Evolutionary conservation across 1,140 invertebrate species (phyloP).

Genomic region (Meloidogyne hapla): DNA sequence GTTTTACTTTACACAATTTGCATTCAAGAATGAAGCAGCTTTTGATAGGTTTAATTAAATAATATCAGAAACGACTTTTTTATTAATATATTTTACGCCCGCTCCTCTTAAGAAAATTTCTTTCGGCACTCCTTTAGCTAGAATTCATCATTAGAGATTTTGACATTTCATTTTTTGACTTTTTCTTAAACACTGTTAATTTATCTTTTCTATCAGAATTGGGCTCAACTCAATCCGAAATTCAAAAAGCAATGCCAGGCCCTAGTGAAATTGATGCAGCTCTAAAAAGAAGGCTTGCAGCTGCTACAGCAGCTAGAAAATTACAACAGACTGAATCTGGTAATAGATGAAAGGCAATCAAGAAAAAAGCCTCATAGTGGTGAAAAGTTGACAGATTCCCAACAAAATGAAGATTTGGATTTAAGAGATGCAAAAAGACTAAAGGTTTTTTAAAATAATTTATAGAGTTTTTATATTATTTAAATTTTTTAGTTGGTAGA

Average conservation of each 20-base stretch:
- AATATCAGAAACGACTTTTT: no score
- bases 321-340: conserved; percentile 20
- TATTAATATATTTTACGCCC: no score
- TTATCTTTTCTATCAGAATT: conserved; percentile 73
- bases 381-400: neutral
- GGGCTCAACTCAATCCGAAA: conserved; percentile 74
- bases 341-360: neutral
- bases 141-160: no score
- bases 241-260: conserved; percentile 65
- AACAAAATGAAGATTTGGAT: conserved; percentile 50
- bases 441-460: conserved; percentile 27
- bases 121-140: no score
- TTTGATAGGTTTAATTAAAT: conserved; percentile 67
- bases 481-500: conserved; percentile 44
- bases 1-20: conserved; percentile 73
- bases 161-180: no score
- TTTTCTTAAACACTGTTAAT: no score
- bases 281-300: conserved; percentile 59
- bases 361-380: conserved; percentile 8
- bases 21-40: conserved; percentile 75
- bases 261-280: conserved; percentile 65
- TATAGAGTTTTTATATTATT: neutral
- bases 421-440: conserved; percentile 31
- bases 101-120: no score
- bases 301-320: conserved; percentile 29